Conservation (phyloP, 2,113 vertebrate genomes). For the Channa maculata region DNA sequence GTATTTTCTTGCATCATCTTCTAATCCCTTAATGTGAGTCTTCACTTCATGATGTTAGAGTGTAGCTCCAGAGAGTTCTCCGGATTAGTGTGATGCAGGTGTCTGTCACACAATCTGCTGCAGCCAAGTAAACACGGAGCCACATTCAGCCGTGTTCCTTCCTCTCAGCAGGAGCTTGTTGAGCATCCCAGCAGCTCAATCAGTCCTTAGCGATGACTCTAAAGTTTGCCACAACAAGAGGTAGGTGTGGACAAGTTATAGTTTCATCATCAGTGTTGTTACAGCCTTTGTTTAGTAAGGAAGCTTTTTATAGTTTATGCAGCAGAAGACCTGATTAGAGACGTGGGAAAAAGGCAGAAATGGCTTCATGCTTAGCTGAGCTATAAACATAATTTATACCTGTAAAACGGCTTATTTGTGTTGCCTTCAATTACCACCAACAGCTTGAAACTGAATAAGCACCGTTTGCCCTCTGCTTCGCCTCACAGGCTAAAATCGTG, state of each 20-base stretch:
- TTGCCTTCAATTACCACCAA: no score
- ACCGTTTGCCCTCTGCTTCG: no score
- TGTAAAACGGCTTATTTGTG: no score
- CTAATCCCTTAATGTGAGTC: neutral
- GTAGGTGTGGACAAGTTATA: neutral
- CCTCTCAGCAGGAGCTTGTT: constrained; percentile 26
- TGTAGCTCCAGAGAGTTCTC: constrained; percentile 7
- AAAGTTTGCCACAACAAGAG: neutral
- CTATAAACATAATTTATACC: no score
- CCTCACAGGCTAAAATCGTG: no score
- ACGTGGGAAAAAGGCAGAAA: no score
- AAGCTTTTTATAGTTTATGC: no score
- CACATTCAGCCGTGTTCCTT: constrained; percentile 38
- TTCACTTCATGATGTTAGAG: constrained; percentile 17
- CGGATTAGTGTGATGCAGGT: constrained; percentile 77
- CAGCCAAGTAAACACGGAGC: constrained; percentile 59
- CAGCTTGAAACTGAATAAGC: no score
- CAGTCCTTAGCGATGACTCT: constrained; percentile 11
- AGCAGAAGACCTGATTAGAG: no score
- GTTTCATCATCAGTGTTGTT: no score
- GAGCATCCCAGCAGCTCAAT: constrained; percentile 25
- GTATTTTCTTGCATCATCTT: neutral
- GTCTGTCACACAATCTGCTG: constrained; percentile 70
- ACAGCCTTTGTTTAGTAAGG: no score
- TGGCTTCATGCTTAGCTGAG: no score